Percentiles rank a stretch among this genome's conserved stretches.
These are phyloP conservation scores for Ceratina australensis DNA, from an alignment of 1,140 invertebrate species.

Conservation along the genomic window DNA sequence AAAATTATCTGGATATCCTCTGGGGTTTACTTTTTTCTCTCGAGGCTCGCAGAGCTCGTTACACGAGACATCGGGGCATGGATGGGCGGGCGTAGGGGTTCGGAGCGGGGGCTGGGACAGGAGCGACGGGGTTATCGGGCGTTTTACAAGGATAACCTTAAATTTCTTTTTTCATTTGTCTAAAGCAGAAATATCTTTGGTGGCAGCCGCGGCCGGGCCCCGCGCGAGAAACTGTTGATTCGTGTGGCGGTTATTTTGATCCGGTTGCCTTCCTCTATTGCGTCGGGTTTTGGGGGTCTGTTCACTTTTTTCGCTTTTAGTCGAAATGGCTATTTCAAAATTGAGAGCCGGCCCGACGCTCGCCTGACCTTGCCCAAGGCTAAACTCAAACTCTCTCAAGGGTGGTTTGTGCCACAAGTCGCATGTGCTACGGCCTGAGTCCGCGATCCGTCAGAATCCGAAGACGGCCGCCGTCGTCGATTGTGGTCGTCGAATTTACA, in stretches of 20 bases:
- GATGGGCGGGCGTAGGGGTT: constrained; percentile 24
- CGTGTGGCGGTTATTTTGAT: constrained; percentile 84
- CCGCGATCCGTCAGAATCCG: constrained; percentile 32
- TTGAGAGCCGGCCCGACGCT: constrained; percentile 83
- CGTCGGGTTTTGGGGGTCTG: constrained; percentile 82
- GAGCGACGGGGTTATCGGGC: not conserved
- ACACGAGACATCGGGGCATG: constrained; percentile 24
- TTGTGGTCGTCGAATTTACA: not conserved
- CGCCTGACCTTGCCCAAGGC: constrained; percentile 78
- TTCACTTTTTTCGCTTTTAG: constrained; percentile 81
- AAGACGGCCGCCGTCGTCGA: constrained; percentile 22
- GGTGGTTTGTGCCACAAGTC: constrained; percentile 49
- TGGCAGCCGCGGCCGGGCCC: constrained; percentile 76
- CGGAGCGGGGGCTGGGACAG: constrained; percentile 22
- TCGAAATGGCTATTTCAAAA: constrained; percentile 84
- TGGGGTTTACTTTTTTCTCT: constrained; percentile 8
- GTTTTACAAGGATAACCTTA: constrained; percentile 44
- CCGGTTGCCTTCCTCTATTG: constrained; percentile 83
- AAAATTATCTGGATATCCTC: constrained; percentile 63
- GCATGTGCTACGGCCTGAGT: constrained; percentile 39
- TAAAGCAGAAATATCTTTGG: constrained; percentile 61
- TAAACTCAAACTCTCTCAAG: constrained; percentile 70
- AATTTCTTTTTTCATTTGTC: constrained; percentile 40
- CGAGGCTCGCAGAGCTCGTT: constrained; percentile 28
- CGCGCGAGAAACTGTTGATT: constrained; percentile 85